A percentile compares a stretch with the other conserved stretches of the same genome.
Conservation (phyloP, 2,113 vertebrate genomes). For the Brienomyrus brachyistius region DNA sequence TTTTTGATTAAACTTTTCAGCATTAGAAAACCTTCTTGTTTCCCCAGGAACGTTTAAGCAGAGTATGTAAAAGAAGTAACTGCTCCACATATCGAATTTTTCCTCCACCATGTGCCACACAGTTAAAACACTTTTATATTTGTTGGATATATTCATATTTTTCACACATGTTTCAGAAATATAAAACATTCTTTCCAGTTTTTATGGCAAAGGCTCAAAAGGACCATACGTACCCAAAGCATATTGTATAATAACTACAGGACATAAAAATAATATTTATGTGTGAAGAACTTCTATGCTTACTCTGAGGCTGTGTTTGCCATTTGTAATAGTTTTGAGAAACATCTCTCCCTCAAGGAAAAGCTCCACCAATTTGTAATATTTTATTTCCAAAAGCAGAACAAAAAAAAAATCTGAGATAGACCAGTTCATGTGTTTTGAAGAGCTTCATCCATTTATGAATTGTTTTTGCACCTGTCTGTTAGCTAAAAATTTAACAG, state of each 20-base stretch:
- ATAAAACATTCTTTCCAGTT: background rate
- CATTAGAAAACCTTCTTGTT: background rate
- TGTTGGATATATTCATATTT: background rate
- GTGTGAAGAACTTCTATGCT: background rate
- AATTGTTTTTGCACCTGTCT: background rate
- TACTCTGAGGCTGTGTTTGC: background rate
- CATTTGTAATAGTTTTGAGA: background rate
- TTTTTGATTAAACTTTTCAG: background rate
- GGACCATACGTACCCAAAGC: background rate
- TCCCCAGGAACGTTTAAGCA: background rate
- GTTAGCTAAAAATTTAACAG: background rate
- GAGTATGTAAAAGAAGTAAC: background rate
- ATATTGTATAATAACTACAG: background rate
- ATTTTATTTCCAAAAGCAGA: background rate
- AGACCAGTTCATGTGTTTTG: background rate
- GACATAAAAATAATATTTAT: background rate
- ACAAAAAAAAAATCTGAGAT: background rate
- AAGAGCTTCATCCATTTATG: background rate
- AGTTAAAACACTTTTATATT: background rate
- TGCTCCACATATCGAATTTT: background rate
- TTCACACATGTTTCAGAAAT: background rate
- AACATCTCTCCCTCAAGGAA: background rate
- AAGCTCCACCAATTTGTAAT: background rate
- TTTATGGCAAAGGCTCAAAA: background rate
- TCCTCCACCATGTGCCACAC: background rate